Conservation (phyloP, 2,888 invertebrate genomes). For the Caenorhabditis sp. region DNA sequence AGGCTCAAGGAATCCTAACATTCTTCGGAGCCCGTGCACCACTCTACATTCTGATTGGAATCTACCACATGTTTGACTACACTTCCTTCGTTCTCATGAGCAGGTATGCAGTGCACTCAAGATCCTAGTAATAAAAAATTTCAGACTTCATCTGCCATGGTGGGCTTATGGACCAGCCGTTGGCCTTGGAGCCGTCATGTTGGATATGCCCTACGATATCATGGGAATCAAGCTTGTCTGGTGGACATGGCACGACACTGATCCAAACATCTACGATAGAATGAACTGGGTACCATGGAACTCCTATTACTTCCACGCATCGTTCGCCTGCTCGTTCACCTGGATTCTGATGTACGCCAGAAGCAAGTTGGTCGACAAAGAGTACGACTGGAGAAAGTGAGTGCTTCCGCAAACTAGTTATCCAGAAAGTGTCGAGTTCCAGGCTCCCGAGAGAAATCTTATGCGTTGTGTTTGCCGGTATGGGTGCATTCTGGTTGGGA, state of each 20-base stretch:
- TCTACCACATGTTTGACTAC: conserved; percentile 86
- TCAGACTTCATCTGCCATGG: conserved; percentile 84
- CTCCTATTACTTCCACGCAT: conserved; percentile 90
- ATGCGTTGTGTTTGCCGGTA: conserved; percentile 86
- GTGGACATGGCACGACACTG: conserved; percentile 90
- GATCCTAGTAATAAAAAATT: conserved; percentile 14
- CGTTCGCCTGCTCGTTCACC: conserved; percentile 89
- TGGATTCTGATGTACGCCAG: conserved; percentile 87
- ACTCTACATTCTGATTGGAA: conserved; percentile 87
- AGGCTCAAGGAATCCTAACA: conserved; percentile 87
- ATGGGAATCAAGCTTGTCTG: conserved; percentile 89
- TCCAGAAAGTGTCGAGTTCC: conserved; percentile 63
- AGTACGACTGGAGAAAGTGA: conserved; percentile 86
- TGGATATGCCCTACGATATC: conserved; percentile 90
- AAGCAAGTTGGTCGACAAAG: conserved; percentile 85
- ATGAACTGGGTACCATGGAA: conserved; percentile 90
- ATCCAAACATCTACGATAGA: conserved; percentile 86
- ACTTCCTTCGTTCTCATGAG: conserved; percentile 85
- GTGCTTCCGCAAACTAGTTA: conserved; percentile 26
- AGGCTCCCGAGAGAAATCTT: conserved; percentile 86
- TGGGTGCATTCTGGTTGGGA: conserved; percentile 89
- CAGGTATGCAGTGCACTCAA: conserved; percentile 61
- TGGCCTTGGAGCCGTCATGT: conserved; percentile 88
- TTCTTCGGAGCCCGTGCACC: conserved; percentile 89
- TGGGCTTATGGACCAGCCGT: conserved; percentile 86